Evolutionary conservation across 2,797 vertebrate genomes (phyloP), one percentile per base, ranked within the genome.

Genomic region (Australoheros facetus): DNA sequence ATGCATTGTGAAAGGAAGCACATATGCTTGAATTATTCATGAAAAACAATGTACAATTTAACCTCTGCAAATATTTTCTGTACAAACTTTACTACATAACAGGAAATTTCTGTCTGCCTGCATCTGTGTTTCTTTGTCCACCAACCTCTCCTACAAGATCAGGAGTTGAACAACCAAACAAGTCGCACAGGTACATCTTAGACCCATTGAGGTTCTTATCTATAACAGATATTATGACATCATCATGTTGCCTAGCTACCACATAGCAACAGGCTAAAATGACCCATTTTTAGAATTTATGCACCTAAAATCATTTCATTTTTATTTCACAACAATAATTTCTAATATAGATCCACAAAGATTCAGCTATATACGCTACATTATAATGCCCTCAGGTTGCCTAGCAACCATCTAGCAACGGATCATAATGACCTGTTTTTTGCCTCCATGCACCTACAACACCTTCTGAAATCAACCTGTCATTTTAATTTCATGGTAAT

Each of bases 281-380:
- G 14, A 45, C 0, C 60, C 21, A 45, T 12, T 45, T 66, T 48
- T 48, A 28, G 9, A 45, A 45, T 19, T 5, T 28, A 66, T 66
- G 26, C 26, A 19, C 0, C 0, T 7, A 45, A 64, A 64, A 26
- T 3, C 10, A 64, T 45, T 26, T 64, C 1, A 1, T 0, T 2
- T 64, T 26, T 26, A 45, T 64, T 64, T 64, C 23, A 28, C 13
- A 14, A 45, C 39, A 4, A 13, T 42, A 12, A 42, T 0, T 45
- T 66, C 39, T 66, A 66, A 26, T 28, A 14, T 66, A 48, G 9
- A 66, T 28, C 62, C 0, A 26, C 16, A 64, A 64, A 64, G 11
- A 8, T 0, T 19, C 10, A 12, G 11, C 14, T 45, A 45, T 14
- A 45, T 14, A 42, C 13, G 39, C 13, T 48, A 28, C 17, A 66